Evolutionary conservation across 2,888 invertebrate species (phyloP).

Genomic region (Athalia circularis): DNA sequence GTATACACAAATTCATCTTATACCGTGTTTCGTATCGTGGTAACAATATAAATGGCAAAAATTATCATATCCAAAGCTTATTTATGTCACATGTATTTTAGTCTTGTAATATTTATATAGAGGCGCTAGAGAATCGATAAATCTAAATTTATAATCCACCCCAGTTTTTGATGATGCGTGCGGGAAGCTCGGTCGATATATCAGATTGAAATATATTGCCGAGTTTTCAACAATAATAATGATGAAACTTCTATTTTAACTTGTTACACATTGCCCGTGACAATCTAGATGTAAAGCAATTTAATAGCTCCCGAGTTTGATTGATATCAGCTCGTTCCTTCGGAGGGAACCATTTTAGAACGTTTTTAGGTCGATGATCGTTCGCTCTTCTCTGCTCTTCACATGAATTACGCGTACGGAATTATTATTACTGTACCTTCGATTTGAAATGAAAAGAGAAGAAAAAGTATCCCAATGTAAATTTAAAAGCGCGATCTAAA

Average conservation of each 20-base stretch:
- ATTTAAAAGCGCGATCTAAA: too few species aligned
- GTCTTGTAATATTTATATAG: too few species aligned
- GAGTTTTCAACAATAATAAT: neutral
- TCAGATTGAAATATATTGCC: neutral
- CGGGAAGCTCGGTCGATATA: neutral
- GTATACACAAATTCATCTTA: too few species aligned
- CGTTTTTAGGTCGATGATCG: conserved; percentile 32
- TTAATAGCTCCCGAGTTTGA: too few species aligned
- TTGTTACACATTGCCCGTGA: neutral
- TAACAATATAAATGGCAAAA: too few species aligned
- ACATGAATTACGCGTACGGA: neutral
- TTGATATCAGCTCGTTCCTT: neutral
- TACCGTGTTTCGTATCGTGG: too few species aligned
- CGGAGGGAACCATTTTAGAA: conserved; percentile 6
- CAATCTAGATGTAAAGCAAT: too few species aligned
- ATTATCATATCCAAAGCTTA: too few species aligned
- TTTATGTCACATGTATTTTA: too few species aligned
- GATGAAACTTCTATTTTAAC: neutral
- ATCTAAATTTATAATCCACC: neutral
- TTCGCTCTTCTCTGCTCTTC: neutral
- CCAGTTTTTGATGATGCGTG: too few species aligned
- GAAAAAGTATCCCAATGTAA: neutral
- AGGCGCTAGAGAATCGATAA: too few species aligned
- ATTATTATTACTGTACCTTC: too few species aligned
- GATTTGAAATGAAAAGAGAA: neutral